Evolutionary conservation across 2,113 vertebrate species (phyloP), one percentile per base, ranked within the genome.

Genomic region (Hemicordylus capensis): DNA sequence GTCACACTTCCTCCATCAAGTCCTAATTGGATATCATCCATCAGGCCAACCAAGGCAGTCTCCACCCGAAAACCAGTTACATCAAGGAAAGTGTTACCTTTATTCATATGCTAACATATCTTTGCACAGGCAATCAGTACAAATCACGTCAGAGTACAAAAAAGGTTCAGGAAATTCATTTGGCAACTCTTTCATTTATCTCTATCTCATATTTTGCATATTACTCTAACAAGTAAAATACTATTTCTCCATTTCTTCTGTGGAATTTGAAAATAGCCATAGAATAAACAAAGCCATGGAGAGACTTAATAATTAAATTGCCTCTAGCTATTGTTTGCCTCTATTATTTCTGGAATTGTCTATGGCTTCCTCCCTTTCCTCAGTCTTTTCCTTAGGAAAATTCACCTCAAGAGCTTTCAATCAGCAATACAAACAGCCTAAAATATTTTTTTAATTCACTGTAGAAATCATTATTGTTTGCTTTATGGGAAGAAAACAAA

Each of bases 381-480:
- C 63, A 64, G 20, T 59, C 81, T 51, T 89, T 87, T 88, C 84
- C 86, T 87, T 51, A 85, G 85, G 86, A 92, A 84, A 90, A 78
- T 86, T 69, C 28, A 59, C 76, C 84, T 46, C 84, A 90, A 86
- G 85, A 92, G 59, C 81, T 87, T 89, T 93, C 84, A 74, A 70
- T 94, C 92, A 93, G 90, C 84, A 67, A 70, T 93, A 91, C 85
- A 93, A 86, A 58, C 92, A 93, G 91, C 82, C 90, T 48, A 69
- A 58, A 93, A 92, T 87, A 93, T 83, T 59, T 80, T 80, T 51
- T 24, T 81, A 59, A 83, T 78, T 92, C 88, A 77, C 2, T 91
- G 1, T 73, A 92, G 94, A 86, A 93, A 93, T 76, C 12, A 51
- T 51, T 51, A 51, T 51, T 51, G 12, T 94, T 95, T 86, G 78